Percentiles rank a stretch among this genome's conserved stretches.
phyloP scores from a whole-genome alignment of 1,140 invertebrate genomes.

The Drosophila persimilis region DNA sequence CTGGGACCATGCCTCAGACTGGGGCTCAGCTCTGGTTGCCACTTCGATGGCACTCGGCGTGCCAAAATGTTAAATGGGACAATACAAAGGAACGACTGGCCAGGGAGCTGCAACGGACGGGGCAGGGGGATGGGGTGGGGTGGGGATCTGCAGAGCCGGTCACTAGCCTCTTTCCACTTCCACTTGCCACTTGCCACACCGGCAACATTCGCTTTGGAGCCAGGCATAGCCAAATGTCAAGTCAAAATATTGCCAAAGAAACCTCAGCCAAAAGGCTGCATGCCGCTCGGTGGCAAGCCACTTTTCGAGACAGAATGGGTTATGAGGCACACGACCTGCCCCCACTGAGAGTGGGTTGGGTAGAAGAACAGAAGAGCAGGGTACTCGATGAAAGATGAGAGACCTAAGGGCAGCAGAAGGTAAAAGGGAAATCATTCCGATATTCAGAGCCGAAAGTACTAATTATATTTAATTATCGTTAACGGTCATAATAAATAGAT shows the following conservation, averaged over 20 bases:
- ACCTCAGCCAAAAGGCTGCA: conserved; percentile 27
- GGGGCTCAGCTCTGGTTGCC: conserved; percentile 6
- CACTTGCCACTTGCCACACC: conserved; percentile 60
- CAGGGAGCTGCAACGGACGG: conserved; percentile 7
- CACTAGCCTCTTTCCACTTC: conserved; percentile 16
- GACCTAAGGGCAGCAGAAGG: too few relatives aligned
- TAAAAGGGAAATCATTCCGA: too few relatives aligned
- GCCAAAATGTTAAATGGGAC: conserved; percentile 70
- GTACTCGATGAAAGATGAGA: too few relatives aligned
- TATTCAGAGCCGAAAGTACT: too few relatives aligned
- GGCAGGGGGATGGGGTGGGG: neutral
- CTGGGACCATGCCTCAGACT: conserved; percentile 26
- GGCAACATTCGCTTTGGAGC: conserved; percentile 6
- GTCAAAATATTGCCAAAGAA: conserved; percentile 43
- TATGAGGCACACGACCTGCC: conserved; percentile 28
- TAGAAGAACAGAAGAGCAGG: too few relatives aligned
- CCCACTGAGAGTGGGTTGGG: too few relatives aligned
- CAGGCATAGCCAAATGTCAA: conserved; percentile 52
- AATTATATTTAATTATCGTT: too few relatives aligned
- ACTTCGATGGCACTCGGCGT: conserved; percentile 50
- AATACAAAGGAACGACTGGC: conserved; percentile 35
- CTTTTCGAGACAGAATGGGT: conserved; percentile 53
- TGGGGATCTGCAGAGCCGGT: conserved; percentile 15
- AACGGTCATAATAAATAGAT: too few relatives aligned
- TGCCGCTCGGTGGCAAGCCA: conserved; percentile 38